Base-by-base conservation (phyloP, 2,113 vertebrate genomes). In the Cephalopholis sonnerati region DNA sequence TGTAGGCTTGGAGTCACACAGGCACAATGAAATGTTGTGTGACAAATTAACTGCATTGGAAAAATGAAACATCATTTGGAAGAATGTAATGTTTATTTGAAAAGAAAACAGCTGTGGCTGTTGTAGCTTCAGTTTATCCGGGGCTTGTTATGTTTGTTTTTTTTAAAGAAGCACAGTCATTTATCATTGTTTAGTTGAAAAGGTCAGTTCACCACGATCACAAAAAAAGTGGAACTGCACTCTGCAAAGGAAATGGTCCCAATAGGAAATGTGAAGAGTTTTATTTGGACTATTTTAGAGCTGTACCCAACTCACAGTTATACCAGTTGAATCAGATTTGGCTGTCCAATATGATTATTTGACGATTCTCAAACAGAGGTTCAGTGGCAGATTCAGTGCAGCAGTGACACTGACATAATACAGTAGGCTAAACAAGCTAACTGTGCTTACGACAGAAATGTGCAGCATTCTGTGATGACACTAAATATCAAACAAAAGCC, bases 1-100 rank as follows among this genome's bases (percentile, higher is more conserved):
- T 46, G 48, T 46, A 39, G 63, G 61, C 58, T 87, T n/a, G 25
- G 41, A 84, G 39, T 77, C 81, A 66, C 53, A 78, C 51, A 81
- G 39, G 65, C 74, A 68, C 55, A 67, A 64, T 83, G 39, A 66
- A 82, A 68, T 68, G 69, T 58, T 51, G 36, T 79, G 58, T 54
- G 32, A 86, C 54, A 72, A 67, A 79, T 79, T 11, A 77, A 69
- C n/a, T 57, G 65, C 53, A 64, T 18, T 66, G 50, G n/a, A 74
- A 65, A 78, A 85, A 64, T 7, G 2, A 32, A 79, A 69, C 27
- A 57, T 32, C 7, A 51, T 79, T 58, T 55, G 4, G 58, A 71
- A 75, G 32, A 53, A 48, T 25, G 24, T 62, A 51, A 63, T 71
- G 41, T 36, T 27, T 0, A 41, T 81, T 66, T 59, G 44, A 54